Percentiles rank a stretch among this genome's conserved stretches.
phyloP scores from a whole-genome alignment of 2,888 invertebrate species.

The Nephrotoma flavescens region DNA sequence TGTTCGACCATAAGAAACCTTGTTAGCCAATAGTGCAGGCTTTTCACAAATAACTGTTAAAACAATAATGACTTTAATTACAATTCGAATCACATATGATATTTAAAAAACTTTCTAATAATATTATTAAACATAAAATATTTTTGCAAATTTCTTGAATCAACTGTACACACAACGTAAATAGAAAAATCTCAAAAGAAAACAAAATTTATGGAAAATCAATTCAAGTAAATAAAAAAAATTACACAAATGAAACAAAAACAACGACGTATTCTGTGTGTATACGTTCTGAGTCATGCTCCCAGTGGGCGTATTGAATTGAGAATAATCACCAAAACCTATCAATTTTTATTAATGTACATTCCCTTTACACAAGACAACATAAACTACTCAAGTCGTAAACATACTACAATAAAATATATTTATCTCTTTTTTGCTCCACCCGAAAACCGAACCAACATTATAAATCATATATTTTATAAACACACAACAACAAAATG shows the following conservation, averaged over 20 bases:
- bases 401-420: not conserved
- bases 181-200: not conserved
- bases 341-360: not conserved
- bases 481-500: not conserved
- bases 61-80: not conserved
- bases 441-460: not conserved
- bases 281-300: not conserved
- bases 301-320: conserved; percentile 1
- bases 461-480: not conserved
- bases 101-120: not conserved
- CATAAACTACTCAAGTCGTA: not conserved
- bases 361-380: not conserved
- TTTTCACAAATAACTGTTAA: not conserved
- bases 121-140: too few relatives aligned
- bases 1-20: not conserved
- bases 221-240: not conserved
- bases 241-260: not conserved
- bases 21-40: not conserved
- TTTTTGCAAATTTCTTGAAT: not conserved
- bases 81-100: not conserved
- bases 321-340: conserved; percentile 1
- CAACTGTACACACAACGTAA: not conserved
- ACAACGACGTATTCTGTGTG: not conserved
- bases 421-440: not conserved
- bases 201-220: not conserved